Percentiles rank a stretch among this genome's conserved stretches.
These are phyloP conservation scores for Himalopsyche japonica DNA, from an alignment of 2,888 invertebrate genomes.

Conservation along the genomic window DNA sequence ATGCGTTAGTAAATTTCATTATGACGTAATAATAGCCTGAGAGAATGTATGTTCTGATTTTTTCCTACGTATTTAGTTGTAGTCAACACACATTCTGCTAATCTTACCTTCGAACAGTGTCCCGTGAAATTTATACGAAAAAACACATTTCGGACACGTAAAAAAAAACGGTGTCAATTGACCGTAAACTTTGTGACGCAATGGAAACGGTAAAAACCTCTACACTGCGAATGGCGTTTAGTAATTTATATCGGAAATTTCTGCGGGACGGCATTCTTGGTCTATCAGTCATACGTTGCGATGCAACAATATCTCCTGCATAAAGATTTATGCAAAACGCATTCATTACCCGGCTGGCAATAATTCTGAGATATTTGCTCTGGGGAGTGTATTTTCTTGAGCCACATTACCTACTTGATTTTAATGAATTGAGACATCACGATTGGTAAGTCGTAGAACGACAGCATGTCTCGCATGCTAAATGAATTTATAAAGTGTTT, in stretches of 20 bases:
- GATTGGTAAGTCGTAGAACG: background rate
- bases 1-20: background rate
- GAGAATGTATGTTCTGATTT: background rate
- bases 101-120: background rate
- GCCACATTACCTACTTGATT: background rate
- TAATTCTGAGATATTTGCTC: background rate
- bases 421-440: slow-evolving; percentile 1
- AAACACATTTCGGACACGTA: background rate
- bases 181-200: background rate
- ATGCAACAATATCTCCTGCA: background rate
- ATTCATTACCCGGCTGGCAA: background rate
- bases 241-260: background rate
- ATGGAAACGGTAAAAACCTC: background rate
- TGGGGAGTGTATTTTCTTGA: background rate
- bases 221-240: background rate
- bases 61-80: background rate
- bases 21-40: background rate
- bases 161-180: background rate
- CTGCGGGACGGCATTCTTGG: background rate
- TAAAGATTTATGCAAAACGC: background rate
- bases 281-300: background rate
- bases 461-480: background rate
- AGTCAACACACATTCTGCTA: background rate
- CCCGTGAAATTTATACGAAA: background rate
- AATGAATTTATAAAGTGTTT: background rate